phyloP scores from a whole-genome alignment of 2,113 vertebrate species.

The Girardinichthys multiradiatus region DNA sequence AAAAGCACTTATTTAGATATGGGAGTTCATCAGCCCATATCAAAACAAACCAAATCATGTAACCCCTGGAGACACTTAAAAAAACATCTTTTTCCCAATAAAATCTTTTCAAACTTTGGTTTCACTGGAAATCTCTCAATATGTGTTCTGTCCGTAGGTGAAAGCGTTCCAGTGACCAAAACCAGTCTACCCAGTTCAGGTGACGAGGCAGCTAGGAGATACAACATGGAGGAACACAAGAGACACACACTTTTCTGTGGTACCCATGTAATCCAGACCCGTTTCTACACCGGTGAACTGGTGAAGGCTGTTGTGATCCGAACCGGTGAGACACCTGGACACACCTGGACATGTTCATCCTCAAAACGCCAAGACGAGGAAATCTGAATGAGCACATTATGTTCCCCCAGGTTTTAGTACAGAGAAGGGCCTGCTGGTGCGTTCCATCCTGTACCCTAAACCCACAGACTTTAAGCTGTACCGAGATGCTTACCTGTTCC shows the following conservation, averaged over 20 bases:
- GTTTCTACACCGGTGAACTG: conserved; percentile 90
- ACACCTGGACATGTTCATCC: neutral
- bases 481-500: conserved; percentile 92
- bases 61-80: neutral
- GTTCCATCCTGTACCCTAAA: conserved; percentile 95
- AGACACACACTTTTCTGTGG: conserved; percentile 95
- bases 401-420: conserved; percentile 89
- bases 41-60: neutral
- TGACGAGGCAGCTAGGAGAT: conserved; percentile 75
- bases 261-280: conserved; percentile 94
- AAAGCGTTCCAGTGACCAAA: conserved; percentile 97
- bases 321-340: conserved; percentile 82
- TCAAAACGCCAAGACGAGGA: neutral
- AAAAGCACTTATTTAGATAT: too few relatives aligned
- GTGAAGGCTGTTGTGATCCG: conserved; percentile 93
- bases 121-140: too few relatives aligned
- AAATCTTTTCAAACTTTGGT: too few relatives aligned
- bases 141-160: conserved; percentile 76
- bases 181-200: conserved; percentile 90
- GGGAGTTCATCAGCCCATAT: too few relatives aligned
- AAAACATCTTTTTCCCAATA: neutral
- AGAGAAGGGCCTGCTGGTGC: conserved; percentile 94
- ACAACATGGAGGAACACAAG: conserved; percentile 87
- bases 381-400: neutral
- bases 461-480: conserved; percentile 97